Evolutionary conservation across 2,797 vertebrate species (phyloP).

Genomic region (Tenualosa thibaudeaui): DNA sequence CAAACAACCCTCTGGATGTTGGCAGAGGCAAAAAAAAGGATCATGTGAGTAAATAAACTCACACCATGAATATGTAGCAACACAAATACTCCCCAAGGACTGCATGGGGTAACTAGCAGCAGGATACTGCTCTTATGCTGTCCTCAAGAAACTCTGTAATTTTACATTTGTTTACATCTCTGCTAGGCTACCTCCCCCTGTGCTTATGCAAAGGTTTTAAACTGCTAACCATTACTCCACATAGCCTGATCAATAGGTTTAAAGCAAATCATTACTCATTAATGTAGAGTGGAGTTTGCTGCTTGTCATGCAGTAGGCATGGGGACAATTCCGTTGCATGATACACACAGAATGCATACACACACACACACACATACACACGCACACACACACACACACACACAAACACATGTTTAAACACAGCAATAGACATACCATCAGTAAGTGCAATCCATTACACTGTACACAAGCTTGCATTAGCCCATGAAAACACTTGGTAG

Average conservation of each 20-base stretch:
- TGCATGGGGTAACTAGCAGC: not conserved
- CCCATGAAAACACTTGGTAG: too few species aligned
- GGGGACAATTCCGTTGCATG: not conserved
- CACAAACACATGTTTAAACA: not conserved
- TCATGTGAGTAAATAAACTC: conserved; percentile 14
- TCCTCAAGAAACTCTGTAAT: not conserved
- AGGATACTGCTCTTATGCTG: not conserved
- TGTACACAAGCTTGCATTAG: too few species aligned
- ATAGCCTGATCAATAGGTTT: conserved; percentile 17
- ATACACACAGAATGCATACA: not conserved
- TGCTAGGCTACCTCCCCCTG: not conserved
- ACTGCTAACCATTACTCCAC: not conserved
- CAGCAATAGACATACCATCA: too few species aligned
- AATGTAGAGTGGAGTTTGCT: not conserved
- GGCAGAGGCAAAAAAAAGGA: conserved; percentile 9
- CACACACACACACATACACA: not conserved
- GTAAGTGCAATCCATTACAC: too few species aligned
- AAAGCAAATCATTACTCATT: conserved; percentile 7
- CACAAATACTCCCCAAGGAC: conserved; percentile 9
- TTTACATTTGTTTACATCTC: conserved; percentile 10
- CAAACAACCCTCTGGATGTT: conserved; percentile 25
- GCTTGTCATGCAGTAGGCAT: conserved; percentile 4
- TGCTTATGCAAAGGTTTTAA: not conserved
- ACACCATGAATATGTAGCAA: conserved; percentile 12
- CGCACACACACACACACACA: not conserved